Evolutionary conservation across 1,140 invertebrate genomes (phyloP).

Genomic region (Drosophila santomea): DNA sequence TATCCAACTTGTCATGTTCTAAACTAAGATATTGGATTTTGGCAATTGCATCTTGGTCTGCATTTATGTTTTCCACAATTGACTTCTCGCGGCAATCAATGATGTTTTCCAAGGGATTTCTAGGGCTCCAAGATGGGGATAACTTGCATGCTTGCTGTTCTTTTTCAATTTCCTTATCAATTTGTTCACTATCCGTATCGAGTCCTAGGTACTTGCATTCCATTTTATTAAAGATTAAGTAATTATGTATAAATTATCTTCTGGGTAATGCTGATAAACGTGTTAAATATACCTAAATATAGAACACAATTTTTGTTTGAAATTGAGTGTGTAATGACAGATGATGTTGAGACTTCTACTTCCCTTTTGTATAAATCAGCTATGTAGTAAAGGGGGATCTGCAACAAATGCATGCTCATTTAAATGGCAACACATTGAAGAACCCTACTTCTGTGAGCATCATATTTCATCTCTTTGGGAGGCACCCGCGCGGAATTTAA

Average conservation of each 20-base stretch:
- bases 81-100: conserved; percentile 19
- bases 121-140: not conserved
- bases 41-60: conserved; percentile 12
- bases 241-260: conserved; percentile 2
- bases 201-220: not conserved
- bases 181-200: not conserved
- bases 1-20: conserved; percentile 65
- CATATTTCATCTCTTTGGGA: conserved; percentile 1
- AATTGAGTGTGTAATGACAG: not conserved
- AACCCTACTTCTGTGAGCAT: not conserved
- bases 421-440: not conserved
- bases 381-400: not conserved
- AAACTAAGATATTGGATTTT: conserved; percentile 61
- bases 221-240: not conserved
- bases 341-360: no score
- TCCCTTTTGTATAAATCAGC: not conserved
- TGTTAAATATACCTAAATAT: conserved; percentile 3
- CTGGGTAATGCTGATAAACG: not conserved
- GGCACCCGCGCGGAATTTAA: not conserved
- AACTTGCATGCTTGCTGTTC: not conserved
- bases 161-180: not conserved
- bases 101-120: not conserved
- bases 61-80: conserved; percentile 32
- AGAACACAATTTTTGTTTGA: not conserved
- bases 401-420: not conserved